Percentiles rank a stretch among this genome's conserved stretches.
phyloP scores from a whole-genome alignment of 2,797 vertebrate species.

The Carduelis carduelis region DNA sequence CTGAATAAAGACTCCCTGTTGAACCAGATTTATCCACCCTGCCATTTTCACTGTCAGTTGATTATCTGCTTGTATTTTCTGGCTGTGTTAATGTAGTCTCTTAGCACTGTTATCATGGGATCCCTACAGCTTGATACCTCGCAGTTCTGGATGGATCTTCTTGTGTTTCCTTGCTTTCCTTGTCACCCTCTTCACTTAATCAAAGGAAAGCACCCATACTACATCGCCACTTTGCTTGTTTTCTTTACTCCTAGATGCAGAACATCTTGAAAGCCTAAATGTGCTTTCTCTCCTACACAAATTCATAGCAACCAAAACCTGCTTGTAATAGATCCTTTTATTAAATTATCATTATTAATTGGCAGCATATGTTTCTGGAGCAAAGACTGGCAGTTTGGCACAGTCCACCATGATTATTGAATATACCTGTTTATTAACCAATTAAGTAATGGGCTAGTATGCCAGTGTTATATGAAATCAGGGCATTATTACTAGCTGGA shows the following conservation, averaged over 20 bases:
- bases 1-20: conserved; percentile 45
- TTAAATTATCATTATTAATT: conserved; percentile 41
- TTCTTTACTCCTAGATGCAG: not conserved
- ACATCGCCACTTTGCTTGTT: not conserved
- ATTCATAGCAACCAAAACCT: not conserved
- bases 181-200: not conserved
- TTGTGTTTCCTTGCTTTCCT: not conserved
- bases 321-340: not conserved
- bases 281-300: not conserved
- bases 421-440: conserved; percentile 34
- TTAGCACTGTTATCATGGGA: conserved; percentile 5
- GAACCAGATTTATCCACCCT: conserved; percentile 40
- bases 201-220: not conserved
- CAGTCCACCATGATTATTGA: not conserved
- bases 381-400: conserved; percentile 28
- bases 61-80: conserved; percentile 54
- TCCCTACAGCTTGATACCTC: not conserved
- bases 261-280: not conserved
- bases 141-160: not conserved
- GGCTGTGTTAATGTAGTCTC: conserved; percentile 37
- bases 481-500: not conserved
- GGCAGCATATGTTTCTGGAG: not conserved
- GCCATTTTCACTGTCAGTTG: conserved; percentile 56
- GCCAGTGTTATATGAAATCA: not conserved
- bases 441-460: conserved; percentile 9